phyloP scores from a whole-genome alignment of 2,888 invertebrate species.

The Parascotia fuliginaria region DNA sequence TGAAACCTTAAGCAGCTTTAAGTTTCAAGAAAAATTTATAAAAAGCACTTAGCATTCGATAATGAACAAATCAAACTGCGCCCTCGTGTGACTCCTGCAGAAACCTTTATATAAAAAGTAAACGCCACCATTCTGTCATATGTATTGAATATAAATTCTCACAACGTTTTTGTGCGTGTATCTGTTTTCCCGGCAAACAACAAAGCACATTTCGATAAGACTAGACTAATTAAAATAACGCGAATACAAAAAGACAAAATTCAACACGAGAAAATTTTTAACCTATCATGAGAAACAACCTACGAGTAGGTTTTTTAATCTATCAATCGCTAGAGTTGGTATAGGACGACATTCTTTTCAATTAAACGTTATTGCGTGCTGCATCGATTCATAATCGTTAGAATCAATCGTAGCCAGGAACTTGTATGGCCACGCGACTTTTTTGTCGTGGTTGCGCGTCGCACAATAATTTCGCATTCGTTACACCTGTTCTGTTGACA shows the following conservation, averaged over 20 bases:
- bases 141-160: background rate
- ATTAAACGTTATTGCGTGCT: slow-evolving; percentile 31
- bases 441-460: slow-evolving; percentile 11
- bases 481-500: slow-evolving; percentile 30
- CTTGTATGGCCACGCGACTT: slow-evolving; percentile 7
- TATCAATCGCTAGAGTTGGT: slow-evolving; percentile 15
- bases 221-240: slow-evolving; percentile 16
- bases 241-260: background rate
- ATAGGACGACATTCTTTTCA: slow-evolving; percentile 26
- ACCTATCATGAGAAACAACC: slow-evolving; percentile 15
- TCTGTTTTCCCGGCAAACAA: background rate
- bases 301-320: slow-evolving; percentile 14
- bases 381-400: slow-evolving; percentile 12
- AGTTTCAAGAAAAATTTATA: too few relatives aligned
- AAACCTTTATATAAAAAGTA: background rate
- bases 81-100: background rate
- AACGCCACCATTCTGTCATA: background rate
- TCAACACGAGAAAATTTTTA: slow-evolving; percentile 15
- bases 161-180: background rate
- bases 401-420: background rate
- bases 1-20: too few relatives aligned
- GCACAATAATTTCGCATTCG: slow-evolving; percentile 25
- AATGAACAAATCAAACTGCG: background rate
- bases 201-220: slow-evolving; percentile 15
- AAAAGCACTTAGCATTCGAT: background rate